Evolutionary conservation across 2,888 invertebrate genomes (phyloP), one percentile per base, ranked within the genome.

Genomic region (Ectobius pallidus): DNA sequence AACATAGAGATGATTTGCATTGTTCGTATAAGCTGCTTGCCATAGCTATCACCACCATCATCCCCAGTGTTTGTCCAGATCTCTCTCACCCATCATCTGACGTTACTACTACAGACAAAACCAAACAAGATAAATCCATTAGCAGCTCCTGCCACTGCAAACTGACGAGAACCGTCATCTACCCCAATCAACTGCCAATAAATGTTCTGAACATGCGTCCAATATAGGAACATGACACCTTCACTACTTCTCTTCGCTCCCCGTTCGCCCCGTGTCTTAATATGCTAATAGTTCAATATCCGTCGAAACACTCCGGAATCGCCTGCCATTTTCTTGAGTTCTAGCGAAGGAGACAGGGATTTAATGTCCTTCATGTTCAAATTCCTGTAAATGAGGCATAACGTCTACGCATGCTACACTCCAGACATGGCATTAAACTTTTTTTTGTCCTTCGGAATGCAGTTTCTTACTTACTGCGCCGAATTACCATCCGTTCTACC

Each of bases 101-200:
- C 11, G 49, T 9, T 9, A 3, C 20, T 18, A 49, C 49, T n/a
- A 46, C 46, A 46, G 7, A 49, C 49, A 20, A 49, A 49, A 49
- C 22, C 39, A 62, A 62, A 62, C 62, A 62, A 62, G 62, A 62
- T 34, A 62, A 62, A 62, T 39, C 62, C 62, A 62, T 62, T 62
- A 62, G 62, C 62, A 20, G 14, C 20, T 25, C 58, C 58, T 58
- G 58, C 22, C 58, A 58, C 20, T 9, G 58, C 39, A 62, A 14
- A 49, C 49, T 49, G 49, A 49, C 49, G 22, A 4, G 49, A 22
- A 0, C n/a, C 49, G 20, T 20, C 20, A 49, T 49, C n/a, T n/a
- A n/a, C 18, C 18, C 49, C 49, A 4, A 20, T 39, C 7, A 39
- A 39, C 39, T 39, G 39, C 39, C 39, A 39, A 39, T 39, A 39